Percentiles rank a stretch among this genome's conserved stretches.
Evolutionary conservation across 2,888 invertebrate genomes (phyloP).

Genomic region (Podabrus alpinus): DNA sequence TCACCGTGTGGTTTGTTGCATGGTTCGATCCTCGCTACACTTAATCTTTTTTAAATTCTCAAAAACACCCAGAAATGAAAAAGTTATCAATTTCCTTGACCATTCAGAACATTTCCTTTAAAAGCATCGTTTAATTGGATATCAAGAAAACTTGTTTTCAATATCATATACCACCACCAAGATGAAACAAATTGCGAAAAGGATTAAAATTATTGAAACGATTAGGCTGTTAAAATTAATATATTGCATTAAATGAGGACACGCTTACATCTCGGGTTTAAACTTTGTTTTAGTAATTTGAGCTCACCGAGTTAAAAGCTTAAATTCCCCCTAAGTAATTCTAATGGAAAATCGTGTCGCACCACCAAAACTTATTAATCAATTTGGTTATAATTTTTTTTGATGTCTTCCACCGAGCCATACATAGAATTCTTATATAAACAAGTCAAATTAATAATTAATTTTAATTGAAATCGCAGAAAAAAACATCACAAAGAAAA

Average conservation of each 20-base stretch:
- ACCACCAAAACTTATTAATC: not conserved
- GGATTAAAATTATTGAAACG: not conserved
- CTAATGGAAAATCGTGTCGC: not conserved
- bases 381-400: not conserved
- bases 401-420: not conserved
- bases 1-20: too few relatives aligned
- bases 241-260: not conserved
- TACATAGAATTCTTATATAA: not conserved
- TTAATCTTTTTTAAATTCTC: too few relatives aligned
- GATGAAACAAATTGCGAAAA: not conserved
- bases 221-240: not conserved
- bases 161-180: too few relatives aligned
- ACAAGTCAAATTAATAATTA: not conserved
- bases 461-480: not conserved
- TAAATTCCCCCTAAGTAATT: not conserved
- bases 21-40: too few relatives aligned
- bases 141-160: too few relatives aligned
- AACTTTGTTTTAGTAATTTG: not conserved
- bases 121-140: too few relatives aligned
- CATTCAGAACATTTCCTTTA: too few relatives aligned
- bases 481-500: not conserved
- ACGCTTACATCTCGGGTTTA: not conserved
- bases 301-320: not conserved
- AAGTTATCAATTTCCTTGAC: too few relatives aligned
- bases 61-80: too few relatives aligned